phyloP scores from a whole-genome alignment of 2,797 vertebrate genomes.

The Neostethus bicornis region DNA sequence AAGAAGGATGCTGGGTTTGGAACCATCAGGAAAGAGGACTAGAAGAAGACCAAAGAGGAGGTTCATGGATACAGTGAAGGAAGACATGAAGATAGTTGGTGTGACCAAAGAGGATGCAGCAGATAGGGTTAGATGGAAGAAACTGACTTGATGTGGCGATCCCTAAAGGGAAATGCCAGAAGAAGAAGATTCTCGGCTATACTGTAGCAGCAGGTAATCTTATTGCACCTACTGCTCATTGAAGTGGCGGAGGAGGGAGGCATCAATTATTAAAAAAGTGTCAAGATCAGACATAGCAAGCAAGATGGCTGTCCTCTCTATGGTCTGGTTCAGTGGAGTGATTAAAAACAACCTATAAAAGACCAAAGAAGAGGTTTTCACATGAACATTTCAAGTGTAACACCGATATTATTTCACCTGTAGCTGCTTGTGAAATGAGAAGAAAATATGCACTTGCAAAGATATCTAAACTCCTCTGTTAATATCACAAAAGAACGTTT shows the following conservation, averaged over 20 bases:
- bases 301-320: conserved; percentile 20
- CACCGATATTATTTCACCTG: conserved; percentile 6
- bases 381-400: conserved; percentile 1
- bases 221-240: conserved; percentile 18
- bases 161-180: no score
- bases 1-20: no score
- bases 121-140: no score
- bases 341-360: conserved; percentile 6
- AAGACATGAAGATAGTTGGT: no score
- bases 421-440: conserved; percentile 5
- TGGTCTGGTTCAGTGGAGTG: conserved; percentile 1
- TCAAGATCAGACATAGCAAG: conserved; percentile 5
- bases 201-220: neutral
- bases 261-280: conserved; percentile 52
- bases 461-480: conserved; percentile 26
- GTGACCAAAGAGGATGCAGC: no score
- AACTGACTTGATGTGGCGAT: no score
- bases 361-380: neutral
- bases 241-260: conserved; percentile 5
- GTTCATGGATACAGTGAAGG: no score
- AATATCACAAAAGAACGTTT: conserved; percentile 24
- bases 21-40: no score
- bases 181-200: no score
- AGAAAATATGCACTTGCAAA: conserved; percentile 21
- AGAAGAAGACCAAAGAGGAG: no score